Base-by-base conservation (phyloP, 2,113 vertebrate genomes). In the Erythrocercus mccallii region DNA sequence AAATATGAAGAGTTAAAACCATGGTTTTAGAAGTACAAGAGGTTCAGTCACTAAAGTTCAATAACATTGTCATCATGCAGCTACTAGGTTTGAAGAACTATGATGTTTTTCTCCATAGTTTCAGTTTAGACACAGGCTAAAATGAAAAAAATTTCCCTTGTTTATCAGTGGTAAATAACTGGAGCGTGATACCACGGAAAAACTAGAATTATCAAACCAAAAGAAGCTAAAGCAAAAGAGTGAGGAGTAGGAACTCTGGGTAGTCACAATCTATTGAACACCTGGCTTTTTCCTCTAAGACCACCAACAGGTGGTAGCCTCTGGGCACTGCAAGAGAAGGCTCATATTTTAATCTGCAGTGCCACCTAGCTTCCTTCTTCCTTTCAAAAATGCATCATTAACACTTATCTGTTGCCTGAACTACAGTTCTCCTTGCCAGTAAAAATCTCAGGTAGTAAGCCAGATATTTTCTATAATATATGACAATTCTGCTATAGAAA, bases 321-420 rank as follows among this genome's bases (percentile, higher is more conserved):
- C 47, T 31, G n/a, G 80, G 35, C 42, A 57, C 42, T 28, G 44
- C 42, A 61, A 81, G 37, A 88, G n/a, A 69, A 66, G 31, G 57
- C 9, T 44, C 38, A 27, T 92, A 74, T n/a, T 69, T 94, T 88
- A 90, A 88, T 40, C 83, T 9, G 33, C 90, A 97, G 86, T 94
- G 93, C 96, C 96, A 96, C 24, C 96, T 96, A 95, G 88, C 92
- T 90, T 93, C 50, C 37, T 58, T 57, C 50, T 61, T 90, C 31
- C 21, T 61, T 82, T 83, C 42, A 84, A 47, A 74, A 24, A 2
- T 19, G 28, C 37, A 66, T 64, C 57, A 72, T 54, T 90, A 68
- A 86, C 28, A 88, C 84, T 74, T 54, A 35, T 40, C 31, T 74
- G 18, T 50, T 64, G 81, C 45, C 42, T 86, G 50, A 91, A 87